Base-by-base conservation (phyloP, 2,888 invertebrate genomes). In the Drosophila villosipedis region DNA sequence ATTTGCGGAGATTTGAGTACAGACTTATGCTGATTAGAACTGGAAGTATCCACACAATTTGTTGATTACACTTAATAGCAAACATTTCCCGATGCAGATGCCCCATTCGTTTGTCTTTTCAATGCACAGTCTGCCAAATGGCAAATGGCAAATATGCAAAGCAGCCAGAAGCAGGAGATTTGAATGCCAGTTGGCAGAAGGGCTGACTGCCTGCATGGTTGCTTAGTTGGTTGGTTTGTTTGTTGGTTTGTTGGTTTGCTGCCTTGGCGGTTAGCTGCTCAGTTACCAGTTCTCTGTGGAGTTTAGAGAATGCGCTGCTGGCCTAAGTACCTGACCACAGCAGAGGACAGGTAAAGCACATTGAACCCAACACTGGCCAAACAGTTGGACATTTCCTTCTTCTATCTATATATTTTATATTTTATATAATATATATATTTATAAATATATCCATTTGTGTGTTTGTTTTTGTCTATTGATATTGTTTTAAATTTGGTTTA, bases 301-400 rank as follows among this genome's bases (percentile, higher is more conserved):
- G 68, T 25, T 55, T 54, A 68, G 41, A 68, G 53, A 64, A 64
- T 72, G 57, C 57, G 43, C 22, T 58, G 71, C 71, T 54, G 60
- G 60, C 78, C 74, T 79, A 78, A 78, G 78, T 78, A 79, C 80
- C 80, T 76, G 78, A 76, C 64, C 77, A 66, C 60, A 31, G 57
- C 47, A 30, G 78, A 68, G 78, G 70, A 82, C 68, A 86, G 82
- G 75, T 82, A 90, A 88, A 86, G 89, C 91, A 82, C 89, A 90
- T 86, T 90, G 89, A 90, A 90, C 89, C 71, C 84, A 71, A 55
- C 72, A 66, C 73, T 68, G 71, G 76, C 69, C 76, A 76, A 58
- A 57, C 49, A 39, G 25, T 39, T 39, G 35, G 16, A 31, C 33
- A 35, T 43, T 14, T 54, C 30, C 43, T 22, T n/a, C 25, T 57